Percentiles rank a stretch among this genome's conserved stretches.
Conservation (phyloP, 2,888 invertebrate genomes). For the Ormyrus labotus region DNA sequence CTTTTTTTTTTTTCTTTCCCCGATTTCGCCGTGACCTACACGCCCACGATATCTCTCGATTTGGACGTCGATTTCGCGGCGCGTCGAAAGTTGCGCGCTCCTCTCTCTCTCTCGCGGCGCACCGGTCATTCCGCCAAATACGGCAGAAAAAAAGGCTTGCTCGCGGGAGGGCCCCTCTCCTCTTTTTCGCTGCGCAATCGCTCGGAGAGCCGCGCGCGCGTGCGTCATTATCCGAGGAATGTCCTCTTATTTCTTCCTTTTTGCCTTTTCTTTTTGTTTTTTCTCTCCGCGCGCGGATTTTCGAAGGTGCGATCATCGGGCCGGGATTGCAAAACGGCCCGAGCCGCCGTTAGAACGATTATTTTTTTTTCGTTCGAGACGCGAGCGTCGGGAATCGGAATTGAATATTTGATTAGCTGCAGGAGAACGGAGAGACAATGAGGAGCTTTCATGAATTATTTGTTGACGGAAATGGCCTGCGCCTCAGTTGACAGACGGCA, state of each 20-base stretch:
- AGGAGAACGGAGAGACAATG: too few species aligned
- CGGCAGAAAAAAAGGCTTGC: slow-evolving; percentile 39
- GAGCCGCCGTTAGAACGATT: too few species aligned
- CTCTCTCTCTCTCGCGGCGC: not conserved
- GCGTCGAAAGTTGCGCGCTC: not conserved
- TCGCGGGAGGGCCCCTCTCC: not conserved
- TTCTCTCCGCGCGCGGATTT: too few species aligned
- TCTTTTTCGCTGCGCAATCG: slow-evolving; percentile 10
- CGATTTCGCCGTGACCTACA: not conserved
- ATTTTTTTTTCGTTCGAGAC: too few species aligned
- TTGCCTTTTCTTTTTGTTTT: not conserved
- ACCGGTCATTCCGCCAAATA: slow-evolving; percentile 34
- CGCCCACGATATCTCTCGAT: not conserved
- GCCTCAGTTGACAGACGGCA: not conserved
- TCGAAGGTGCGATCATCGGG: too few species aligned
- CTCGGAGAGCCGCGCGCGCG: not conserved
- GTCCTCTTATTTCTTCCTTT: slow-evolving; percentile 29
- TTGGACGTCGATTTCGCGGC: slow-evolving; percentile 15
- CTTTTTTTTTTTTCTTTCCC: too few species aligned
- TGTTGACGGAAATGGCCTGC: slow-evolving; percentile 8
- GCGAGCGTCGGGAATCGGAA: too few species aligned
- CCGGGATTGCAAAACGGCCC: too few species aligned
- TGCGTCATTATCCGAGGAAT: slow-evolving; percentile 51
- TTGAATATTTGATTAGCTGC: too few species aligned
- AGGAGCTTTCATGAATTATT: not conserved